phyloP scores from a whole-genome alignment of 2,113 vertebrate genomes.

The Rhynchomys soricoides region DNA sequence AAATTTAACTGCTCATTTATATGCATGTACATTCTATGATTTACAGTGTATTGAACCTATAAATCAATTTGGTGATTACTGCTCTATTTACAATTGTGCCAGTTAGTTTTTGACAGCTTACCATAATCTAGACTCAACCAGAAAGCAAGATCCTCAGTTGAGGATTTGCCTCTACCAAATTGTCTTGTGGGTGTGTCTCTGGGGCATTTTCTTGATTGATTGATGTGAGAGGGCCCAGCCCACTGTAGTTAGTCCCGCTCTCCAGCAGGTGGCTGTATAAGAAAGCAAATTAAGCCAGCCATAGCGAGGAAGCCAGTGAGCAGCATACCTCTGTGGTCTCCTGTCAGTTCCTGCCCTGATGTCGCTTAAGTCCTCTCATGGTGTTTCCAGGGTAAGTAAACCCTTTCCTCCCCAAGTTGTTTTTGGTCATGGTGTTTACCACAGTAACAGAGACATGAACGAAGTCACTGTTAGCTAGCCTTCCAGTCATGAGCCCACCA shows the following conservation, averaged over 20 bases:
- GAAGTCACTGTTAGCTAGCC: neutral
- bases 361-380: neutral
- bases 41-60: neutral
- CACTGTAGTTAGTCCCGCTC: neutral
- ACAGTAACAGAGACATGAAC: neutral
- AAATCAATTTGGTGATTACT: conserved; percentile 26
- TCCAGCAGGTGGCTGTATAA: neutral
- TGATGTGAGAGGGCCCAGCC: neutral
- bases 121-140: neutral
- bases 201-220: neutral
- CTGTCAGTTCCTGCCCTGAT: neutral
- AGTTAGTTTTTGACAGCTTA: neutral
- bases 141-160: neutral
- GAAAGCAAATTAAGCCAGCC: neutral
- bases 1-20: neutral
- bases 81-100: neutral
- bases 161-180: neutral
- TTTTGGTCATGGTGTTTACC: neutral
- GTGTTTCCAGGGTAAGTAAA: neutral
- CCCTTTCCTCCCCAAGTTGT: neutral
- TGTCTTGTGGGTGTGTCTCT: neutral
- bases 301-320: neutral
- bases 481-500: neutral
- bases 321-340: neutral
- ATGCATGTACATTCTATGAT: neutral